Percentiles rank a stretch among this genome's conserved stretches.
phyloP scores from a whole-genome alignment of 2,888 invertebrate species.

The Aromia moschata region DNA sequence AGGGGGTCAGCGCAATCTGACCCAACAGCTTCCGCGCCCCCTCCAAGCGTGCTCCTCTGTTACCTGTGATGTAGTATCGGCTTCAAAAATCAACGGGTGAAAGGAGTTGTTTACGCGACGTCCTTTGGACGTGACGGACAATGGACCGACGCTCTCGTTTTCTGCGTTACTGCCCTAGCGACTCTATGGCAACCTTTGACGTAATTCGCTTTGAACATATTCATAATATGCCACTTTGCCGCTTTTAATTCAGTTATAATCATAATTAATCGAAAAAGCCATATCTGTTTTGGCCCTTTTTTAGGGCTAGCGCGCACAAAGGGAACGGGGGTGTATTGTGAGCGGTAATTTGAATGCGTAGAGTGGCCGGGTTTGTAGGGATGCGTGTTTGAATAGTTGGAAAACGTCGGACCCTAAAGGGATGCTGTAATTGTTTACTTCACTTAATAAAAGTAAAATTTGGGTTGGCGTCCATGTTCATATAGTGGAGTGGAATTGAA shows the following conservation, averaged over 20 bases:
- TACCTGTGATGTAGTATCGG: slow-evolving; percentile 35
- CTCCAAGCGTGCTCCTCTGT: too few relatives aligned
- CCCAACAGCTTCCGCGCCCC: too few relatives aligned
- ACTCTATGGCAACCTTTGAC: slow-evolving; percentile 50
- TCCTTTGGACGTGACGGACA: slow-evolving; percentile 34
- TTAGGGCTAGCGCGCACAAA: slow-evolving; percentile 8
- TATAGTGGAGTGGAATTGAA: too few relatives aligned
- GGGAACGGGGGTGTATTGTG: slow-evolving; percentile 4
- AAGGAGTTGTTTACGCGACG: slow-evolving; percentile 26
- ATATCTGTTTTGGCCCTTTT: slow-evolving; percentile 38
- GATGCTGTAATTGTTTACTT: too few relatives aligned
- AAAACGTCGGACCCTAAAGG: background rate
- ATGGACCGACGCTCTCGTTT: slow-evolving; percentile 33
- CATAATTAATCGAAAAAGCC: slow-evolving; percentile 43
- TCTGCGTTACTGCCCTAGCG: slow-evolving; percentile 32
- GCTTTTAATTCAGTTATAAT: slow-evolving; percentile 42
- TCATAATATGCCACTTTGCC: slow-evolving; percentile 36
- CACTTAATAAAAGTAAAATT: too few relatives aligned
- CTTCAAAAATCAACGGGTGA: slow-evolving; percentile 43
- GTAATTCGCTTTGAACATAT: slow-evolving; percentile 47
- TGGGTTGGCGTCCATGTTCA: too few relatives aligned
- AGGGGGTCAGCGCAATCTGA: too few relatives aligned
- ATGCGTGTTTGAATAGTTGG: background rate
- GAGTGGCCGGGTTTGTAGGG: background rate
- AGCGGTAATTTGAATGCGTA: background rate